phyloP scores from a whole-genome alignment of 2,888 invertebrate species.

The Macrophya annulata region DNA sequence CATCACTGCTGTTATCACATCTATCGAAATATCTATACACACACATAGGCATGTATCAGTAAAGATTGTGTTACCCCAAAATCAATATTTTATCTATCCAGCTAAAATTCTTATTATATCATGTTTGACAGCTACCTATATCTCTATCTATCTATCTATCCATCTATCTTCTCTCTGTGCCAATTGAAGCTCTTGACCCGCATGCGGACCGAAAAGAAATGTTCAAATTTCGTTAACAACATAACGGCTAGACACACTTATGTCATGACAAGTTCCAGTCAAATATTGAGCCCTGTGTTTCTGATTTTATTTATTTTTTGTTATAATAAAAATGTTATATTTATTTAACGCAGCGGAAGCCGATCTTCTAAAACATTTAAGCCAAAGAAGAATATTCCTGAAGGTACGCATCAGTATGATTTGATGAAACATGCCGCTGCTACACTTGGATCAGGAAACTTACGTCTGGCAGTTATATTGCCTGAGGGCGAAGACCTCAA shows the following conservation, averaged over 20 bases:
- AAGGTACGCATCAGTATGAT: constrained; percentile 99
- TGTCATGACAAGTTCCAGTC: too few species aligned
- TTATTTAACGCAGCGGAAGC: constrained; percentile 84
- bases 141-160: constrained; percentile 52
- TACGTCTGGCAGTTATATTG: constrained; percentile 96
- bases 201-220: constrained; percentile 36
- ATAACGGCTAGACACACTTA: background rate
- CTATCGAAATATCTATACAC: background rate
- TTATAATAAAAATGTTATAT: background rate
- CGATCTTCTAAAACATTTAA: constrained; percentile 98
- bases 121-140: constrained; percentile 57
- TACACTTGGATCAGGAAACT: constrained; percentile 98
- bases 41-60: background rate
- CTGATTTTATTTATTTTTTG: background rate
- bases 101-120: background rate
- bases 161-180: constrained; percentile 11
- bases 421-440: constrained; percentile 99
- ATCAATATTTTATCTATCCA: constrained; percentile 36
- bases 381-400: constrained; percentile 99
- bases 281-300: too few species aligned
- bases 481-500: constrained; percentile 99
- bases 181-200: constrained; percentile 65
- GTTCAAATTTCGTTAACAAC: background rate
- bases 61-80: background rate
- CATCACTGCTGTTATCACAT: background rate